Evolutionary conservation across 2,797 vertebrate species (phyloP).

Genomic region (Echeneis naucrates): DNA sequence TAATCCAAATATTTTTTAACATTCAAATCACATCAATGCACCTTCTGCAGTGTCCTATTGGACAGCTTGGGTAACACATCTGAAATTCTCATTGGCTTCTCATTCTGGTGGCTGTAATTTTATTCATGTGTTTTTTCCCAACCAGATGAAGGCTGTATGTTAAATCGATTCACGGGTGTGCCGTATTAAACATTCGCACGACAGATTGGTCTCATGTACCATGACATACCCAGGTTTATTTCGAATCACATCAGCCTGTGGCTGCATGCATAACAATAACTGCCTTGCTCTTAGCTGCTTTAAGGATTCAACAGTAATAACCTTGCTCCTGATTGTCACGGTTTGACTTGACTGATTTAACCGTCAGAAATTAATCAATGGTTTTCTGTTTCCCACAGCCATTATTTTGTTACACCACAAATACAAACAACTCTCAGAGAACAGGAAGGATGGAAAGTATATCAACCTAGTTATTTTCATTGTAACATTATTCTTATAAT

Average conservation of each 20-base stretch:
- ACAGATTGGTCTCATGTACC: background rate
- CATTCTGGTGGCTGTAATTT: constrained; percentile 7
- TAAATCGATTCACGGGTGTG: background rate
- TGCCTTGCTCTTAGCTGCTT: background rate
- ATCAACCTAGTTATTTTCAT: background rate
- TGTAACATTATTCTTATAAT: background rate
- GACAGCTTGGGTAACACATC: background rate
- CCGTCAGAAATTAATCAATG: background rate
- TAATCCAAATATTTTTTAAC: constrained; percentile 3
- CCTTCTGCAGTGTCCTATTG: background rate
- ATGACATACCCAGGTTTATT: constrained; percentile 10
- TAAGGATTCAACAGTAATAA: too few species aligned
- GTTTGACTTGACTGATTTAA: too few species aligned
- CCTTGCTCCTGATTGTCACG: too few species aligned
- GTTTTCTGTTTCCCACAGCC: background rate
- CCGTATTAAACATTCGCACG: constrained; percentile 7
- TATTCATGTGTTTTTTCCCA: background rate
- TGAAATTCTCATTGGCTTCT: constrained; percentile 20
- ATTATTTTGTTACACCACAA: background rate
- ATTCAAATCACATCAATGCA: constrained; percentile 18
- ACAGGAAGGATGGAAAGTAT: background rate
- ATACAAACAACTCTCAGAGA: constrained; percentile 1
- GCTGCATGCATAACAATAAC: background rate
- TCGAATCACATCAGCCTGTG: constrained; percentile 10
- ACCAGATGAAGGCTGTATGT: background rate